A percentile compares a stretch with the other conserved stretches of the same genome.
These are phyloP conservation scores for Percina caprodes DNA, from an alignment of 2,113 vertebrate species.

Conservation along the genomic window DNA sequence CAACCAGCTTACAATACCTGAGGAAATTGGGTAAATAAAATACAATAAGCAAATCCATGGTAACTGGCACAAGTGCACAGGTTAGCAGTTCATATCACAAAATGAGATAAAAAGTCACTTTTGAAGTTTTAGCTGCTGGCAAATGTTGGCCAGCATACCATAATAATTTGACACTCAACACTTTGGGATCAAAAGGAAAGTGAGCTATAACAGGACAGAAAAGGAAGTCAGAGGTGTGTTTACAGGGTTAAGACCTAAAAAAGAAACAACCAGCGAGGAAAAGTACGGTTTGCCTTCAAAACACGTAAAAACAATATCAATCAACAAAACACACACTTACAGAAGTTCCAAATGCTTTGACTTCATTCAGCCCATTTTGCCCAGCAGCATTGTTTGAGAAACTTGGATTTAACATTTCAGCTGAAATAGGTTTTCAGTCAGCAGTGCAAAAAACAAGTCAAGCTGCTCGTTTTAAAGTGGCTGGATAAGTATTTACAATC, in stretches of 20 bases:
- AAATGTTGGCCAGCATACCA: constrained; percentile 20
- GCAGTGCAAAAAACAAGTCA: not conserved
- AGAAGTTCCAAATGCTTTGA: constrained; percentile 18
- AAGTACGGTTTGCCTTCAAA: constrained; percentile 39
- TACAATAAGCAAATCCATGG: constrained; percentile 51
- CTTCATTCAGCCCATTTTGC: constrained; percentile 22
- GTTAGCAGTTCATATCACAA: constrained; percentile 52
- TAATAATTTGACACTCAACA: constrained; percentile 47
- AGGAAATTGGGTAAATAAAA: constrained; percentile 56
- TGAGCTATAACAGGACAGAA: not conserved
- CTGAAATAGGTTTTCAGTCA: constrained; percentile 22
- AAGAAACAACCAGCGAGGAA: constrained; percentile 15
- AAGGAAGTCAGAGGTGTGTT: constrained; percentile 15
- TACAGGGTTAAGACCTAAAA: constrained; percentile 12
- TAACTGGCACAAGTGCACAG: constrained; percentile 31
- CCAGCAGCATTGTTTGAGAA: constrained; percentile 11
- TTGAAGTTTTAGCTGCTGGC: constrained; percentile 55
- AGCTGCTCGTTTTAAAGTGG: not conserved
- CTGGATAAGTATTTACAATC: not conserved
- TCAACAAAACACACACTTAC: constrained; percentile 41
- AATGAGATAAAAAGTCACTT: constrained; percentile 46
- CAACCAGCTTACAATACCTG: constrained; percentile 37
- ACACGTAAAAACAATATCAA: constrained; percentile 46
- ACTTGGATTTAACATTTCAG: constrained; percentile 5
- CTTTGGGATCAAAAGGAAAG: constrained; percentile 35